A percentile compares a stretch with the other conserved stretches of the same genome.
phyloP scores from a whole-genome alignment of 2,113 vertebrate species.

The Ploceus nigricollis region DNA sequence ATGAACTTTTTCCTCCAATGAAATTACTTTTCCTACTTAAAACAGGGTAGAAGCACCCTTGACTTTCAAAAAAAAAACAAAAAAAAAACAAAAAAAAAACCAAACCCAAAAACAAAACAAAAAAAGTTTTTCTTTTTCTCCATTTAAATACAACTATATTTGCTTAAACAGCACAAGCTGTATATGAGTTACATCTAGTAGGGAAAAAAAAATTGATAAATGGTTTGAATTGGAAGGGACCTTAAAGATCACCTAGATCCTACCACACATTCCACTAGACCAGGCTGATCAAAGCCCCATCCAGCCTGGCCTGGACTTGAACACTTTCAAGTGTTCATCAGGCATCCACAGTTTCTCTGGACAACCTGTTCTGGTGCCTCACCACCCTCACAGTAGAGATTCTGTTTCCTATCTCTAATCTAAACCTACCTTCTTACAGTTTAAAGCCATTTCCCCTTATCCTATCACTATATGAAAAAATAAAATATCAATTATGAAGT shows the following conservation, averaged over 20 bases:
- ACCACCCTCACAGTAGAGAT: not conserved
- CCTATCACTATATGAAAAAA: not conserved
- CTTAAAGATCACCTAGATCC: not conserved
- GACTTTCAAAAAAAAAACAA: not conserved
- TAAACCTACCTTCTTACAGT: not conserved
- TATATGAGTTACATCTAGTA: not conserved
- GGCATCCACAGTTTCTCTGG: not conserved
- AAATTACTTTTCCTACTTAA: not conserved
- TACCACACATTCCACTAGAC: not conserved
- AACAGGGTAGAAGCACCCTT: not conserved
- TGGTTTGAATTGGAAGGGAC: not conserved
- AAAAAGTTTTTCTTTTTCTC: not conserved
- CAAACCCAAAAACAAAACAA: not conserved
- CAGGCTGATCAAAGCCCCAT: not conserved
- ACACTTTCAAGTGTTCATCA: not conserved
- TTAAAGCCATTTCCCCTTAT: not conserved
- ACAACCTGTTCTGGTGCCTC: not conserved
- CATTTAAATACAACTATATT: not conserved
- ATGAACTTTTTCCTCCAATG: not conserved
- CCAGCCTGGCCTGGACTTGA: not conserved
- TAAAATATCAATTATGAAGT: not conserved
- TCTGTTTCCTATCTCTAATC: not conserved
- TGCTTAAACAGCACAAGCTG: not conserved
- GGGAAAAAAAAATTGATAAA: not conserved
- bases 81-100: not conserved